Conservation (phyloP, 1,140 invertebrate species). For the Heterodera carotae region DNA sequence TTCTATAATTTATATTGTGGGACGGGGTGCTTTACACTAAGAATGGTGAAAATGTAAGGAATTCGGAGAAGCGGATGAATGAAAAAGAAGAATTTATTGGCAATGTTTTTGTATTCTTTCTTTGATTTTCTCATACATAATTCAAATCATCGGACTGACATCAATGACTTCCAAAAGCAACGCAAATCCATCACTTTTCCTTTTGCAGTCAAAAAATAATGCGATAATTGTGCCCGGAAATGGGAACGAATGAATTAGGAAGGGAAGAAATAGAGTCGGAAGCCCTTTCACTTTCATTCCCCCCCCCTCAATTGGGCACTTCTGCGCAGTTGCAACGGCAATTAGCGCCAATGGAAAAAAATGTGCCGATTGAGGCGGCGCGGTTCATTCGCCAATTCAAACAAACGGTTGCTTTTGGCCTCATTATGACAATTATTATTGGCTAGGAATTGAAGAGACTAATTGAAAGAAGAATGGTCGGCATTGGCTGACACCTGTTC, state of each 20-base stretch:
- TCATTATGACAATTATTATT: background rate
- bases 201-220: slow-evolving; percentile 1
- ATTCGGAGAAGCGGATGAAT: no score
- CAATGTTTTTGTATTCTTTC: no score
- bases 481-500: slow-evolving; percentile 23
- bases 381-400: background rate
- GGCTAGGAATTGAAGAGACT: background rate
- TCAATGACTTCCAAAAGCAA: no score
- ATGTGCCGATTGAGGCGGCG: background rate
- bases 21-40: no score
- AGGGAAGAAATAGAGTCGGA: background rate
- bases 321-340: slow-evolving; percentile 27
- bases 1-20: no score
- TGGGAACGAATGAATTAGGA: slow-evolving; percentile 7
- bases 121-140: no score
- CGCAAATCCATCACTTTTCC: background rate
- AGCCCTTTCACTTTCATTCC: background rate
- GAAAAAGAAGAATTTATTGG: no score
- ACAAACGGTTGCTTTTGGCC: slow-evolving; percentile 4
- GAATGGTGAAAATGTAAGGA: no score
- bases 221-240: slow-evolving; percentile 22
- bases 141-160: no score
- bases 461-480: background rate
- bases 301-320: background rate
- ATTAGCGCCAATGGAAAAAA: slow-evolving; percentile 11